Evolutionary conservation across 2,113 vertebrate genomes (phyloP).

Genomic region (Symphodus melops): DNA sequence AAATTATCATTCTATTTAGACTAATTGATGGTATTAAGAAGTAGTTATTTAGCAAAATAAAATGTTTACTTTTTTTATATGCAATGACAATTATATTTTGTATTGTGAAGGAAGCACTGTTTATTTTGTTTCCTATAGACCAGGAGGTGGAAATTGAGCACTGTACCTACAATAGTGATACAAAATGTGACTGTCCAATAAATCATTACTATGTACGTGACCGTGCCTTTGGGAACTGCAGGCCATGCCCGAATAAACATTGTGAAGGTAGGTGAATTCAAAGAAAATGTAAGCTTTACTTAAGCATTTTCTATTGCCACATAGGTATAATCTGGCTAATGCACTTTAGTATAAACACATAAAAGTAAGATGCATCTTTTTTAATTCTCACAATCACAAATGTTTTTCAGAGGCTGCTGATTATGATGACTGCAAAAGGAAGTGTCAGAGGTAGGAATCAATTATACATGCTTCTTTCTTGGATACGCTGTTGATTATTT

Average conservation of each 20-base stretch:
- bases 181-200: slow-evolving; percentile 29
- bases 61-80: too few relatives aligned
- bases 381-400: background rate
- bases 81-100: background rate
- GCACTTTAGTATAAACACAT: background rate
- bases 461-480: too few relatives aligned
- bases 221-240: accelerated
- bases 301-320: background rate
- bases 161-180: slow-evolving; percentile 1
- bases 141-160: accelerated
- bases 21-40: too few relatives aligned
- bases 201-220: background rate
- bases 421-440: accelerated
- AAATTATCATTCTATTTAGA: too few relatives aligned
- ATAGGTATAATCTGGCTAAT: background rate
- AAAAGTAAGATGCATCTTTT: background rate
- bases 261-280: slow-evolving; percentile 21
- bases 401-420: background rate
- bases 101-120: background rate
- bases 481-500: too few relatives aligned
- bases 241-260: accelerated
- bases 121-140: background rate
- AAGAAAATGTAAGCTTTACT: background rate
- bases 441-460: slow-evolving; percentile 31
- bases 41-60: too few relatives aligned